Percentiles rank a stretch among this genome's conserved stretches.
Conservation (phyloP, 2,888 invertebrate species). For the Chrysina gloriosa region DNA sequence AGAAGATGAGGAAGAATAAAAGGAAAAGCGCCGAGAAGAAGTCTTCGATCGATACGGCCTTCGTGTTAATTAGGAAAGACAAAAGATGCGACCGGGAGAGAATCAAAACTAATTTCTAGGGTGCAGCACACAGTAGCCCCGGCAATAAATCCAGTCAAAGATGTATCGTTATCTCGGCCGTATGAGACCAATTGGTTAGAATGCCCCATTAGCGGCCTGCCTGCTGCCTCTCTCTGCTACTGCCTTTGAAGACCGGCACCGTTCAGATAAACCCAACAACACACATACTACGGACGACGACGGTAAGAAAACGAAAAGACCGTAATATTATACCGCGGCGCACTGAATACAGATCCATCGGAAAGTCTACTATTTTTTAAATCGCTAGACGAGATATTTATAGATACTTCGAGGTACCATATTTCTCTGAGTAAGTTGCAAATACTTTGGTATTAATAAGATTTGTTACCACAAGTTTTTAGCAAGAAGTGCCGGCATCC, state of each 20-base stretch:
- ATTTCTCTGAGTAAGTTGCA: too few species aligned
- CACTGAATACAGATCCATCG: not conserved
- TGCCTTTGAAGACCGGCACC: slow-evolving; percentile 42
- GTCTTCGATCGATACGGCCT: slow-evolving; percentile 30
- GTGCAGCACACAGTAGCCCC: slow-evolving; percentile 50
- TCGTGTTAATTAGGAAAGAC: slow-evolving; percentile 41
- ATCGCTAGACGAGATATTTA: too few species aligned
- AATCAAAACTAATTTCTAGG: slow-evolving; percentile 45
- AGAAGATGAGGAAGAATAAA: not conserved
- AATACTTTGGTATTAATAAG: too few species aligned
- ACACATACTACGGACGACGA: slow-evolving; percentile 19
- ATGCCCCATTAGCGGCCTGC: slow-evolving; percentile 53
- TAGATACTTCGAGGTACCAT: too few species aligned
- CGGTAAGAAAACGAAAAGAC: not conserved
- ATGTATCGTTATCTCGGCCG: slow-evolving; percentile 52
- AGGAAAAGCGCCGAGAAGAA: not conserved
- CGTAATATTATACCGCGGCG: not conserved
- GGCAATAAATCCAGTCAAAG: slow-evolving; percentile 52
- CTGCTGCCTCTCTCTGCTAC: slow-evolving; percentile 46
- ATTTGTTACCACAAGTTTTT: too few species aligned
- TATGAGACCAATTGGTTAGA: slow-evolving; percentile 54
- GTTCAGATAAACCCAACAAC: slow-evolving; percentile 33
- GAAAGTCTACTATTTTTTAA: not conserved
- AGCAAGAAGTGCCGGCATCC: too few species aligned
- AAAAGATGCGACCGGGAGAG: slow-evolving; percentile 40